phyloP scores from a whole-genome alignment of 2,888 invertebrate species.

The Digitonthophagus gazella region DNA sequence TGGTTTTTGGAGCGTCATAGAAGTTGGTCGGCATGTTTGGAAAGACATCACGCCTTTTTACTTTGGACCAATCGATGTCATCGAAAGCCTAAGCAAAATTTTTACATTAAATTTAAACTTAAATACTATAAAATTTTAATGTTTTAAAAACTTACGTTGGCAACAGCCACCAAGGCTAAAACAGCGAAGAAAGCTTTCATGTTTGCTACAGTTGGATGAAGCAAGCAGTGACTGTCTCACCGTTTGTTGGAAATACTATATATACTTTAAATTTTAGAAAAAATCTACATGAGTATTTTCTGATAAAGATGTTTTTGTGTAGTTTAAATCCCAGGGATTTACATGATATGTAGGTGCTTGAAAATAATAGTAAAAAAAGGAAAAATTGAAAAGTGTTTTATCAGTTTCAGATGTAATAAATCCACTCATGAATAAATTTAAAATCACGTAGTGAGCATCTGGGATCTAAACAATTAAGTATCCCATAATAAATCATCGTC shows the following conservation, averaged over 20 bases:
- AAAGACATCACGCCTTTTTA: not conserved
- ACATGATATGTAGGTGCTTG: not conserved
- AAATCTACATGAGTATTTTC: not conserved
- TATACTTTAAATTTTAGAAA: not conserved
- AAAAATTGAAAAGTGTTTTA: too few species aligned
- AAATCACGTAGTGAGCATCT: too few species aligned
- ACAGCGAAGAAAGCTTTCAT: slow-evolving; percentile 9
- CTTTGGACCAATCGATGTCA: slow-evolving; percentile 19
- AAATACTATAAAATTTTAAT: too few species aligned
- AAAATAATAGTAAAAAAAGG: not conserved
- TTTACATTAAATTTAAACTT: too few species aligned
- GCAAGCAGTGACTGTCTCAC: too few species aligned
- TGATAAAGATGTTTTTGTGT: not conserved
- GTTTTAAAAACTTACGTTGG: slow-evolving; percentile 1
- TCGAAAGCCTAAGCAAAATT: slow-evolving; percentile 21
- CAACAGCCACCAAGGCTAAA: not conserved
- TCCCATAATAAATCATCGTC: too few species aligned
- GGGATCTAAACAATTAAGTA: too few species aligned
- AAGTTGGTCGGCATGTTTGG: not conserved
- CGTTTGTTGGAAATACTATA: not conserved
- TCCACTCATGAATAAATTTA: too few species aligned
- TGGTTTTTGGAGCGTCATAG: not conserved
- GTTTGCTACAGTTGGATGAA: not conserved
- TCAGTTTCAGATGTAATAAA: too few species aligned
- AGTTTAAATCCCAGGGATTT: not conserved